Conservation (phyloP, 2,888 invertebrate species). For the Criorhina ranunculi region DNA sequence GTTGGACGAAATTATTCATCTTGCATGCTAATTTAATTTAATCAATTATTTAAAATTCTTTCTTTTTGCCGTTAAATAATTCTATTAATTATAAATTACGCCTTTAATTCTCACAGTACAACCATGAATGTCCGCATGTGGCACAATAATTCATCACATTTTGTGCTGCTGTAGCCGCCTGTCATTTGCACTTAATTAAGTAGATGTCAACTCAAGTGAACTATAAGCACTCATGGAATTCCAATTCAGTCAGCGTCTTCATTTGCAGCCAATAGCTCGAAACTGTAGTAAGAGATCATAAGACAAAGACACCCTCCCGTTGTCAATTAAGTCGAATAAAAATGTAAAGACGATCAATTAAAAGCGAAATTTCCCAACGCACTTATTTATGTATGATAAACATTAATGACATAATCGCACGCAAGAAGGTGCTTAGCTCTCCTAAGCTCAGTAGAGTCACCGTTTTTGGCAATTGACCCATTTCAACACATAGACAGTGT, state of each 20-base stretch:
- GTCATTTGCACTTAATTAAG: constrained; percentile 5
- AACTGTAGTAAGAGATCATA: constrained; percentile 20
- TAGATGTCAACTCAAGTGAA: neutral
- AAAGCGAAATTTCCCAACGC: constrained; percentile 34
- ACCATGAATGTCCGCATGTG: no score
- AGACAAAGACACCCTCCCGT: constrained; percentile 29
- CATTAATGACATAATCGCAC: constrained; percentile 39
- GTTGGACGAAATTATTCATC: no score
- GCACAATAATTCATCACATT: neutral
- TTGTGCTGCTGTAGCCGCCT: neutral
- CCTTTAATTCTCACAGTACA: neutral
- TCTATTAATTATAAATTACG: neutral
- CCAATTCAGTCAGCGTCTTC: neutral
- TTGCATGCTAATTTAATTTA: no score
- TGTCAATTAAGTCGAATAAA: constrained; percentile 59
- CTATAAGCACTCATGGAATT: neutral
- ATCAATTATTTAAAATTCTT: neutral
- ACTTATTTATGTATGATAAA: neutral
- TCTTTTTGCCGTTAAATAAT: neutral
- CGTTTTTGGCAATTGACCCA: constrained; percentile 9
- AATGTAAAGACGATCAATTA: constrained; percentile 53
- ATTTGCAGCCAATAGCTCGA: constrained; percentile 17
- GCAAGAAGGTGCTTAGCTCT: constrained; percentile 19
- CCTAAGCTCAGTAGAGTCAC: neutral
- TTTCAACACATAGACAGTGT: constrained; percentile 1